Evolutionary conservation across 2,888 invertebrate genomes (phyloP).

Genomic region (Heliconius erato): DNA sequence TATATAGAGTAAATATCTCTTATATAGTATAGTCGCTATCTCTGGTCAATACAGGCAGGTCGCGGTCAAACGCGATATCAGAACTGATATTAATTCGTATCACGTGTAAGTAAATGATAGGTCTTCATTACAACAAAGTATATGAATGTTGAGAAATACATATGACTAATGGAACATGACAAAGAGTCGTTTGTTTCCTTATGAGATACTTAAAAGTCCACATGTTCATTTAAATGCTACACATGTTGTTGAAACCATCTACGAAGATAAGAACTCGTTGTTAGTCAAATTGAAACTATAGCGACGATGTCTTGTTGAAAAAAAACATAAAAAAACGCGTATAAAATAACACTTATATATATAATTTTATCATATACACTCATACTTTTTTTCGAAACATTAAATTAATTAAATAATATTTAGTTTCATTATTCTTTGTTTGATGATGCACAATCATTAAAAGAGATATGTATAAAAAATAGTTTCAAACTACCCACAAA

Average conservation of each 20-base stretch:
- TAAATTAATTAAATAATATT: too few species aligned
- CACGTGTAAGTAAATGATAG: constrained; percentile 19
- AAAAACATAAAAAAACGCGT: not conserved
- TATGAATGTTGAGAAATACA: constrained; percentile 24
- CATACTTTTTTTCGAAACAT: not conserved
- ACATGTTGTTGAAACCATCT: not conserved
- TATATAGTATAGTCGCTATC: constrained; percentile 33
- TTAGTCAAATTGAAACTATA: not conserved
- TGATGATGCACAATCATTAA: not conserved
- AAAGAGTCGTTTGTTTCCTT: constrained; percentile 26
- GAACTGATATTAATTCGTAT: constrained; percentile 18
- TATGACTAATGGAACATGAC: constrained; percentile 23
- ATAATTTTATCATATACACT: not conserved
- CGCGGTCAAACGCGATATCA: constrained; percentile 40
- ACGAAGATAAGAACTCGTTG: not conserved
- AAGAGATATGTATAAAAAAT: not conserved
- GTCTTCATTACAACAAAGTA: constrained; percentile 1
- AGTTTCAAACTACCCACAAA: not conserved
- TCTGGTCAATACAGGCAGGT: constrained; percentile 34
- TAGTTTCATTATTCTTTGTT: not conserved
- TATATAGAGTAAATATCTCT: not conserved
- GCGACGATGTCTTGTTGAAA: not conserved
- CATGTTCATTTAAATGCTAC: not conserved
- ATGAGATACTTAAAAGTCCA: not conserved
- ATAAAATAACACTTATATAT: not conserved